Base-by-base conservation (phyloP, 2,888 invertebrate species). In the Liodrosophila aerea region DNA sequence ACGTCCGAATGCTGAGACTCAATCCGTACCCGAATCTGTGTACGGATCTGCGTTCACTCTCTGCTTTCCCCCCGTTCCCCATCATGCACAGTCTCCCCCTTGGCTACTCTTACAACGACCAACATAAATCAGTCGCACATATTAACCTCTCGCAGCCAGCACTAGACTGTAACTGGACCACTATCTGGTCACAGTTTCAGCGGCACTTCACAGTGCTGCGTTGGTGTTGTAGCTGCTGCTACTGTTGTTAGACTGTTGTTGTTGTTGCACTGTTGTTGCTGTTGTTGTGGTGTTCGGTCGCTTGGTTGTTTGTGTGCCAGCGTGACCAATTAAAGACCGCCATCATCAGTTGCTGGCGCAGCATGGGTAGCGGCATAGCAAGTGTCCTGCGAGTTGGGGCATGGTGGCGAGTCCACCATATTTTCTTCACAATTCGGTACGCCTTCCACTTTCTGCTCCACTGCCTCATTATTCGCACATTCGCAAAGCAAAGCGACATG, bases 401-500 rank as follows among this genome's bases (percentile, higher is more conserved):
- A 22, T 22, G 22, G 22, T 22, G 22, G 2, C 22, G 22, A 2
- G 22, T 22, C 46, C 30, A 40, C 53, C 52, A 62, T 73, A 68
- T 70, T 70, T 70, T 49, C 30, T 30, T 52, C 45, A 44, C 61
- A 61, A 65, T 64, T 85, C 75, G 75, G 64, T 68, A 71, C 71
- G 83, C 67, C 85, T 63, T 70, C 75, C 71, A 70, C 45, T 50
- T 61, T 46, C 67, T 37, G 34, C 34, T 40, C 33, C 47, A 44
- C 58, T 30, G 44, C 41, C 78, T 80, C 85, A 80, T 85, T 80
- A 80, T 80, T 78, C 76, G 80, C 85, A 85, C 78, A 85, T 78
- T 78, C 85, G 58, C 60, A 63, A 40, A 67, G 68, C n/a, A n/a
- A n/a, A n/a, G 2, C 27, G 2, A 13, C 4, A 1, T 7, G 22